A percentile compares a stretch with the other conserved stretches of the same genome.
Evolutionary conservation across 2,797 vertebrate genomes (phyloP).

Genomic region (Sternotherus odoratus): DNA sequence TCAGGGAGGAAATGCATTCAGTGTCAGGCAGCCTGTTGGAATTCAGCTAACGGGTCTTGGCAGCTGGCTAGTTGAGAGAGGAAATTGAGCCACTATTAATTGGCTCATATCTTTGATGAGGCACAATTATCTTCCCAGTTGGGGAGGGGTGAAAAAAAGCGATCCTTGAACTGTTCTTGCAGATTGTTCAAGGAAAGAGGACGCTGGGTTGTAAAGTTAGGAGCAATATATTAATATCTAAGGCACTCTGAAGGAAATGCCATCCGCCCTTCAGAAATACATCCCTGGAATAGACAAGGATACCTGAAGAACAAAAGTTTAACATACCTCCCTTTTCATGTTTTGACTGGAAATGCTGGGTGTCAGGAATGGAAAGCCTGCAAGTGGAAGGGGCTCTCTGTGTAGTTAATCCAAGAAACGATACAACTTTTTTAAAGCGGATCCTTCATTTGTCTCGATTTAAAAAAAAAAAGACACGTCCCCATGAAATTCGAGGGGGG

Average conservation of each 20-base stretch:
- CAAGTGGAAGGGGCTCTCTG: background rate
- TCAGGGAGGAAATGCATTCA: background rate
- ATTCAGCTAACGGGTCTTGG: background rate
- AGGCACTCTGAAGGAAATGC: no score
- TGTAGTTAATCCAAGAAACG: background rate
- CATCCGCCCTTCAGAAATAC: no score
- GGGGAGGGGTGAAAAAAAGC: background rate
- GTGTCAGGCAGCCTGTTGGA: background rate
- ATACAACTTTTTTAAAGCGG: background rate
- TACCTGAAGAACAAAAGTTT: slow-evolving; percentile 16
- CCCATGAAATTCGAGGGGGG: slow-evolving; percentile 25
- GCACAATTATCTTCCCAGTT: background rate
- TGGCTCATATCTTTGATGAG: background rate
- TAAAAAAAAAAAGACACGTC: background rate
- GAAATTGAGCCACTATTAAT: background rate
- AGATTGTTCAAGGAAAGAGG: background rate
- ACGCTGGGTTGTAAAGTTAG: background rate
- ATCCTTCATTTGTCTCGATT: background rate
- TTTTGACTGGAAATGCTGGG: no score
- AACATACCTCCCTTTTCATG: no score
- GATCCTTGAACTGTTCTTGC: background rate
- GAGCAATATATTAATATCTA: background rate
- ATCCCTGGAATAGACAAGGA: background rate
- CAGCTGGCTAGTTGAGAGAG: background rate
- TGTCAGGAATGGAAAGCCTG: no score